Base-by-base conservation (phyloP, 2,888 invertebrate species). In the Sinotaia quadrata region DNA sequence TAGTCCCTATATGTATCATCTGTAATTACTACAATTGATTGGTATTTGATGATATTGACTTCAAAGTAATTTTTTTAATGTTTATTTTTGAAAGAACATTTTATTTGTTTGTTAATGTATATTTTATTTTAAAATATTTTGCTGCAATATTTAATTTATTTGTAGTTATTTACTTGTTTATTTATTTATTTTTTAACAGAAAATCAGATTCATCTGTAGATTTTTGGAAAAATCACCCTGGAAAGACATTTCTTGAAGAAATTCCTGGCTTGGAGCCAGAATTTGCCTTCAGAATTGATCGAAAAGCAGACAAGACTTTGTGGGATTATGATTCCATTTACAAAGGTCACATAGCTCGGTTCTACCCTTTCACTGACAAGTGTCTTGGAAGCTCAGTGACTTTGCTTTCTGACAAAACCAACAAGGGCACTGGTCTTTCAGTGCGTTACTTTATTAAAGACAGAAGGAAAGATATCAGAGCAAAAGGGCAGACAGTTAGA, bases 251-350 rank as follows among this genome's bases (percentile, higher is more conserved):
- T 67, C 49, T 83, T 33, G 84, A 85, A 37, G 83, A 87, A 47
- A 69, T 87, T 29, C 72, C 71, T 41, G 78, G 74, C 49, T 67
- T 84, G 49, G 67, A 75, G 15, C 74, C 81, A 12, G 80, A 84
- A 67, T 69, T 79, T 72, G 85, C 86, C 4, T 88, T 76, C 69
- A 75, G 82, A 58, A 62, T 87, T 21, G 89, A 89, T 76, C 68
- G 81, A 18, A 79, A 75, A 60, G 54, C 80, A 8, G 87, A 88
- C 73, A 71, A 68, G 60, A 80, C 85, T 56, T 85, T 87, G 67
- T 78, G 82, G 72, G 77, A 79, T 4, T 89, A 85, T 77, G 83
- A 82, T 34, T 82, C 83, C 31, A 71, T 88, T 31, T 86, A 86
- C 70, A 84, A 82, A 65, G 75, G 77, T 27, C 83, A 87, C 63